A percentile compares a stretch with the other conserved stretches of the same genome.
phyloP scores from a whole-genome alignment of 1,140 invertebrate genomes.

The Achroia grisella region DNA sequence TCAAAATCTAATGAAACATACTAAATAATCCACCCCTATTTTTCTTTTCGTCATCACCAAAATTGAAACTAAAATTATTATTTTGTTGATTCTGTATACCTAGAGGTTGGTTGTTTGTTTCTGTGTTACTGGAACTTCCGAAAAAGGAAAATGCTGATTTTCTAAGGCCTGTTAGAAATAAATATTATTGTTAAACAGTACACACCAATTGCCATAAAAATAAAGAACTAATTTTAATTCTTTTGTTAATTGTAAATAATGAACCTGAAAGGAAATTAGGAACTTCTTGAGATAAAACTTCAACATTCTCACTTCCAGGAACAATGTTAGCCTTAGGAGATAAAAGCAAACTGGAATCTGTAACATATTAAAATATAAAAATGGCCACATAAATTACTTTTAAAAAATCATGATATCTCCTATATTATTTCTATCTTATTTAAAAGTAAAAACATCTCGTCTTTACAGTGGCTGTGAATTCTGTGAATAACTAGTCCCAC shows the following conservation, averaged over 20 bases:
- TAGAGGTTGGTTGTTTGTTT: slow-evolving; percentile 20
- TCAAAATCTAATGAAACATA: slow-evolving; percentile 42
- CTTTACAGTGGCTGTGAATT: too few species aligned
- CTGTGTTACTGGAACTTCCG: slow-evolving; percentile 17
- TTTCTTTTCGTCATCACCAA: slow-evolving; percentile 46
- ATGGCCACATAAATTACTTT: too few species aligned
- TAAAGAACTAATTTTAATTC: too few species aligned
- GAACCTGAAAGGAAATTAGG: slow-evolving; percentile 52
- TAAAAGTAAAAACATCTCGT: too few species aligned
- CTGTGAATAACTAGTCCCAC: too few species aligned
- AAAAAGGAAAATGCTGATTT: slow-evolving; percentile 51
- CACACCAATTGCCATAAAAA: too few species aligned
- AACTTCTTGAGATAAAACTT: slow-evolving; percentile 34
- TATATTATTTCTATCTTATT: too few species aligned
- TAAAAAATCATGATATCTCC: too few species aligned
- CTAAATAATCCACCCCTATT: slow-evolving; percentile 50
- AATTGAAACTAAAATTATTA: slow-evolving; percentile 53
- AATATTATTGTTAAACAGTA: not conserved
- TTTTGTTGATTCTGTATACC: slow-evolving; percentile 5
- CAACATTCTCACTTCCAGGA: slow-evolving; percentile 22
- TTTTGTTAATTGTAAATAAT: too few species aligned
- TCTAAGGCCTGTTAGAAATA: slow-evolving; percentile 30
- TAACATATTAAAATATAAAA: too few species aligned
- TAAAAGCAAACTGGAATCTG: slow-evolving; percentile 52
- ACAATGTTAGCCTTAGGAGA: slow-evolving; percentile 51